Evolutionary conservation across 1,140 invertebrate species (phyloP).

Genomic region (Diorhabda carinulata): DNA sequence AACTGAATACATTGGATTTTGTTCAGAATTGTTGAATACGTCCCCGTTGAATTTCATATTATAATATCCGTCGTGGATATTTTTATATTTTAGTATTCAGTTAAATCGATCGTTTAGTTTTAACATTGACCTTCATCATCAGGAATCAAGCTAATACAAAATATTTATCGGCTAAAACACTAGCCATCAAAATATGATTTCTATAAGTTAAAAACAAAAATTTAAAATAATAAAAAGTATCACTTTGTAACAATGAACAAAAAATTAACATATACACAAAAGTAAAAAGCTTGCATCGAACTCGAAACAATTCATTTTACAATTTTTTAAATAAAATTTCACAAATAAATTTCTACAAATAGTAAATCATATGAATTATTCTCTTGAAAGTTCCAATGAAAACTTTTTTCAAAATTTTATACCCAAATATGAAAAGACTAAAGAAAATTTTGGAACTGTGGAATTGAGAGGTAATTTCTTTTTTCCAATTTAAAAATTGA

Average conservation of each 20-base stretch:
- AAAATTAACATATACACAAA: constrained; percentile 42
- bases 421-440: no score
- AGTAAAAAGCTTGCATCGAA: constrained; percentile 19
- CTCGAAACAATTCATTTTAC: constrained; percentile 1
- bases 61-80: neutral
- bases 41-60: neutral
- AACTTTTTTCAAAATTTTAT: no score
- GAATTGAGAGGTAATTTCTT: no score
- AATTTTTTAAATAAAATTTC: no score
- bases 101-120: neutral
- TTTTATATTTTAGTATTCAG: neutral
- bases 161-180: constrained; percentile 28
- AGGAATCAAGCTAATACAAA: constrained; percentile 33
- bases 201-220: constrained; percentile 32
- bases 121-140: constrained; percentile 18
- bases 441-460: no score
- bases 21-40: neutral
- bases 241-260: constrained; percentile 45
- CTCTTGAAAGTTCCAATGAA: no score
- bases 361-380: no score
- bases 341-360: no score
- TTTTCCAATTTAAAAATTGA: no score
- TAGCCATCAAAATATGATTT: constrained; percentile 23
- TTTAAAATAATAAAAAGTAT: constrained; percentile 40
- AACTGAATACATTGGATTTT: neutral